Percentiles rank a stretch among this genome's conserved stretches.
phyloP scores from a whole-genome alignment of 92 coral and sea anemone species.

The Diadumene lineata region DNA sequence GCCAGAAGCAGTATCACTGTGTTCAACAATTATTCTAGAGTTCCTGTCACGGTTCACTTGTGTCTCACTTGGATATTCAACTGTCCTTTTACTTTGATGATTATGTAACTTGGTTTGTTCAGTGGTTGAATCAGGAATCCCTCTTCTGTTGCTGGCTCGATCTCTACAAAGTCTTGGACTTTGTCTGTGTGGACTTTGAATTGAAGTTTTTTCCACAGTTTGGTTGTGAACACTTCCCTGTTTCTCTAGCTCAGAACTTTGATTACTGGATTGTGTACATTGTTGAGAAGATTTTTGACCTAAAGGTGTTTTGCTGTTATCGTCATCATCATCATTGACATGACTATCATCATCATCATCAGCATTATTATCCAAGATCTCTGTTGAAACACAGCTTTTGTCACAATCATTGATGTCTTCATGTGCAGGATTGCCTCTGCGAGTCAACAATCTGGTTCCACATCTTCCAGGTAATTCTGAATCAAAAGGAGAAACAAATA shows the following conservation, averaged over 20 bases:
- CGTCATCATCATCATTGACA: no score
- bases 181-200: not conserved
- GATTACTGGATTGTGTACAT: not conserved
- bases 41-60: no score
- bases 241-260: not conserved
- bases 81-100: no score
- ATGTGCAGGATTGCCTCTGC: slow-evolving; percentile 4
- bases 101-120: no score
- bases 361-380: slow-evolving; percentile 11
- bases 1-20: no score
- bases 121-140: no score
- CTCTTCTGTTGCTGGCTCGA: no score
- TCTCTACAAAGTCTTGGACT: not conserved
- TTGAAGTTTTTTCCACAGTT: not conserved
- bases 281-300: not conserved
- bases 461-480: not conserved
- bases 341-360: no score
- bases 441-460: not conserved
- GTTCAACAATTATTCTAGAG: no score
- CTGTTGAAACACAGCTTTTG: slow-evolving; percentile 20
- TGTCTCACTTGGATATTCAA: no score
- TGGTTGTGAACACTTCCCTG: not conserved
- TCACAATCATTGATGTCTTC: not conserved
- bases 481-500: not conserved
- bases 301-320: not conserved